These are phyloP conservation scores for Mythimna impura DNA, from an alignment of 2,888 invertebrate genomes.

Conservation along the genomic window DNA sequence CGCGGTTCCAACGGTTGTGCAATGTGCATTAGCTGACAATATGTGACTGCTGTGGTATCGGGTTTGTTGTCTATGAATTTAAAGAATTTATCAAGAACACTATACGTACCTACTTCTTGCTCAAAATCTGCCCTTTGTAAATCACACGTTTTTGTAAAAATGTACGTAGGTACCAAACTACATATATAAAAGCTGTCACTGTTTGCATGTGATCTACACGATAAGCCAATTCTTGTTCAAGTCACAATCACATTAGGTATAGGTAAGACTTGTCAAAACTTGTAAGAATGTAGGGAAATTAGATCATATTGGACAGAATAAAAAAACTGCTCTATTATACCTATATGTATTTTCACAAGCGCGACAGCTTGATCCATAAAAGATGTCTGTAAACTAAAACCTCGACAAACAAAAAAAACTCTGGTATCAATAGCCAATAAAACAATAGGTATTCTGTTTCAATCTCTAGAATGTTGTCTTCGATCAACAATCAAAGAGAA, in stretches of 20 bases:
- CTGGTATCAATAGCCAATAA: neutral
- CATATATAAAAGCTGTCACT: no score
- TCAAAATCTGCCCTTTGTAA: neutral
- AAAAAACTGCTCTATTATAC: neutral
- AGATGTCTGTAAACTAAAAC: neutral
- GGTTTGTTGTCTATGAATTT: constrained; percentile 52
- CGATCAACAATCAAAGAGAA: neutral
- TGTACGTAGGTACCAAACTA: no score
- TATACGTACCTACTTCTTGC: no score
- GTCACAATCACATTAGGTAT: no score
- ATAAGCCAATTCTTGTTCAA: no score
- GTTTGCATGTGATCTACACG: no score
- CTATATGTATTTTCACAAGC: neutral
- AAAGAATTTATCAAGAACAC: neutral
- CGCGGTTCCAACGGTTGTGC: constrained; percentile 82
- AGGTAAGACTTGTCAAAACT: no score
- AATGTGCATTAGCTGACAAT: constrained; percentile 74
- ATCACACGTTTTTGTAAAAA: neutral
- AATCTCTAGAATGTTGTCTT: constrained; percentile 16
- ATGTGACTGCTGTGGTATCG: constrained; percentile 70
- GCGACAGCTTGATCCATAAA: neutral
- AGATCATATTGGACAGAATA: no score
- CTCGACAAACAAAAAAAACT: neutral
- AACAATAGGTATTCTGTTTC: constrained; percentile 5
- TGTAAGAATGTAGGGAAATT: no score